Evolutionary conservation across 2,888 invertebrate genomes (phyloP), one percentile per base, ranked within the genome.

Genomic region (Ptychoptera albimana): DNA sequence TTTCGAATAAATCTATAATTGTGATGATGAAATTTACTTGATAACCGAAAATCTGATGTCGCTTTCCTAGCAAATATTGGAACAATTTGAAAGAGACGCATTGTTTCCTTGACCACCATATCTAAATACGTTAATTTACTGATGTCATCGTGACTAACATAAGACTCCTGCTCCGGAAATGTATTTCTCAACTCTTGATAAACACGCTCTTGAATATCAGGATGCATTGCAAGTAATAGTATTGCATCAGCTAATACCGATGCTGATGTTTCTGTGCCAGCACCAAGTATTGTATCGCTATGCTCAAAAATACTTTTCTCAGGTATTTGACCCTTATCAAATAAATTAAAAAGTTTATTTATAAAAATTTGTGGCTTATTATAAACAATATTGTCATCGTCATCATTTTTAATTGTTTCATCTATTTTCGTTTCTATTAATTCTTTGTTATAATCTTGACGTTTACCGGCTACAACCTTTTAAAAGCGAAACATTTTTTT

Each of bases 201-300:
- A 11, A 43, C 37, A 11, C 36, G 35, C 6, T 38, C 38, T 38
- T 43, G 43, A 14, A 43, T 30, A 16, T 43, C 15, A 14, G 29
- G 43, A 16, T 43, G 43, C 36, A 37, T 43, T n/a, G 37, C 43
- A 12, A 43, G 16, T 29, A 43, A 31, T 9, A 44, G 37, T 16
- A 44, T 12, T n/a, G 39, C 29, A 5, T 34, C 12, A 2, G 44
- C 9, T 8, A 39, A n/a, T 8, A 39, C 32, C n/a, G 39, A 12
- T n/a, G 39, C 39, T 3, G 35, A 39, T 23, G 39, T 37, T 29
- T 31, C 44, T 8, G 38, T 34, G 8, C 40, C 39, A 31, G 38
- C 14, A 35, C 39, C 31, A 11, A 35, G 15, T 32, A 38, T 31
- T 8, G n/a, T 14, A 39, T 39, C 15, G 10, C 14, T 39, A 2